Conservation (phyloP, 1,140 invertebrate species). For the Cydia splendana region DNA sequence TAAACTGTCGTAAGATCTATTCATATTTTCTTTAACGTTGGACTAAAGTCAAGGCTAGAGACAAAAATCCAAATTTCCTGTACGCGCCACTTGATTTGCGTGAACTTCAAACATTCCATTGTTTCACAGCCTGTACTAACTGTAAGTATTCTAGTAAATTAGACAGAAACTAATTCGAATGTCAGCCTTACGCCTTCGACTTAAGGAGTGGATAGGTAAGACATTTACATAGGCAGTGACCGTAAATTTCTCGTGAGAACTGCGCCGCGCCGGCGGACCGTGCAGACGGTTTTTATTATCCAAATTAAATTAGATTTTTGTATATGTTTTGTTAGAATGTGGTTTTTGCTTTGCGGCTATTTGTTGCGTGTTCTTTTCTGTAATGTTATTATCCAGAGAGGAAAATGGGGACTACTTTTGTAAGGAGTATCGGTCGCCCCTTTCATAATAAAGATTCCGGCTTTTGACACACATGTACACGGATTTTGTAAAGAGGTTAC, state of each 20-base stretch:
- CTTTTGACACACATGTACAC: too few relatives aligned
- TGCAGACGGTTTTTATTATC: constrained; percentile 54
- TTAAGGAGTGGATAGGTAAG: background rate
- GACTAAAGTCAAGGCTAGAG: background rate
- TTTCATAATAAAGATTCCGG: too few relatives aligned
- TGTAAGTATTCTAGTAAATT: constrained; percentile 64
- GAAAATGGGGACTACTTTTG: too few relatives aligned
- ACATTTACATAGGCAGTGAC: constrained; percentile 72
- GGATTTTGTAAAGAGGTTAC: background rate
- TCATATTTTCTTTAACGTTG: background rate
- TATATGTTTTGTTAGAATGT: constrained; percentile 13
- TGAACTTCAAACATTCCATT: constrained; percentile 38
- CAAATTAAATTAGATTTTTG: constrained; percentile 66
- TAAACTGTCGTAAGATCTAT: background rate
- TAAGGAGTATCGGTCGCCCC: too few relatives aligned
- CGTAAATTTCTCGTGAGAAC: constrained; percentile 77
- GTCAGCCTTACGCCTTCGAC: background rate
- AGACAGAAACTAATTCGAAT: constrained; percentile 54
- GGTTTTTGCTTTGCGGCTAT: constrained; percentile 18
- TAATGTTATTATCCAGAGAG: too few relatives aligned
- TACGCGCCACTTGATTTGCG: constrained; percentile 11
- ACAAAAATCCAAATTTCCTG: constrained; percentile 28
- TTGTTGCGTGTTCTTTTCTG: constrained; percentile 25
- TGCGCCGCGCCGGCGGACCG: constrained; percentile 51
- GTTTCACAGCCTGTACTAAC: constrained; percentile 47